phyloP scores from a whole-genome alignment of 2,113 vertebrate species.

The Burhinus bistriatus region DNA sequence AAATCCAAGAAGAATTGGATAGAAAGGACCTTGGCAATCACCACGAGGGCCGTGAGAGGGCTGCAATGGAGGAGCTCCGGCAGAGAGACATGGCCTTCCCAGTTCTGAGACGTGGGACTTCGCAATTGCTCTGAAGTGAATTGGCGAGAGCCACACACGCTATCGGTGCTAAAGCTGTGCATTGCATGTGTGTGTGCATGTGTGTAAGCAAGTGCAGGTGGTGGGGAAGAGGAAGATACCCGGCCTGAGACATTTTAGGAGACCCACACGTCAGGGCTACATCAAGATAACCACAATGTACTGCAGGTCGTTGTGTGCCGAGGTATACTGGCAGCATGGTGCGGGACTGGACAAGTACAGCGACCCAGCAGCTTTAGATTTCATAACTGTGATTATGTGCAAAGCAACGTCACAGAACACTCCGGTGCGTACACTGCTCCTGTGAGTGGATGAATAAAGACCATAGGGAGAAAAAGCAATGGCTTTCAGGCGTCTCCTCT shows the following conservation, averaged over 20 bases:
- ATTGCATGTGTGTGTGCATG: fast-evolving
- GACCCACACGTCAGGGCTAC: not conserved
- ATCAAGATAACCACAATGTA: fast-evolving
- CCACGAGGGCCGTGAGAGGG: not conserved
- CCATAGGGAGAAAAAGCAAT: fast-evolving
- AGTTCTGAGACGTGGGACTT: fast-evolving
- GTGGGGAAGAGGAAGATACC: not conserved
- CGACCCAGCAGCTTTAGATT: not conserved
- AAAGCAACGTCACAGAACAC: not conserved
- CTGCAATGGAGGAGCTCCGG: fast-evolving
- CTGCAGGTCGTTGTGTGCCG: not conserved
- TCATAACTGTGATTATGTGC: not conserved
- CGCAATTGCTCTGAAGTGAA: not conserved
- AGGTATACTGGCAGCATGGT: fast-evolving
- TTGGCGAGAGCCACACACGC: fast-evolving
- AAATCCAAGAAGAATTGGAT: not conserved
- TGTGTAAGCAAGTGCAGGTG: fast-evolving
- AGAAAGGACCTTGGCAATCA: not conserved
- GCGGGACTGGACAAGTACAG: not conserved
- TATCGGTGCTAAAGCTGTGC: not conserved
- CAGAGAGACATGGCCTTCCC: not conserved
- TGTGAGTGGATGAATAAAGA: not conserved
- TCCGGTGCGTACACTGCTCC: fast-evolving
- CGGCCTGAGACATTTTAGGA: not conserved
- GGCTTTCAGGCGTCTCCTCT: not conserved